Evolutionary conservation across 2,113 vertebrate species (phyloP), one percentile per base, ranked within the genome.

Genomic region (Gnathonemus echidnorhynchus): DNA sequence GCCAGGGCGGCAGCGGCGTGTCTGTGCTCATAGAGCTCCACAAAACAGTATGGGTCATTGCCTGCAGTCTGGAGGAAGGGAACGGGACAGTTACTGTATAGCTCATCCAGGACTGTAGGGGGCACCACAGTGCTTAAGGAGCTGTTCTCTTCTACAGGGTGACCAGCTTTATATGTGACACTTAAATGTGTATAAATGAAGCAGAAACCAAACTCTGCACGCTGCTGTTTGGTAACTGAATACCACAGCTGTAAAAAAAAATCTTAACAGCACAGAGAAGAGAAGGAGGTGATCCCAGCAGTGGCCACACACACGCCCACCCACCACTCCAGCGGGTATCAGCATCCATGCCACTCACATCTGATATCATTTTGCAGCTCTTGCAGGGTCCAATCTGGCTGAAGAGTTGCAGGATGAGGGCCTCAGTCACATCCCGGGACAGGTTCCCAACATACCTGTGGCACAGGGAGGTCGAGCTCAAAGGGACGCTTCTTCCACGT

Each of bases 321-420:
- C 62, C 86, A 91, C 50, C 89, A 91, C 89, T 88, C 3, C 42
- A 91, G 27, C n/a, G 49, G 58, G 27, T 15, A 35, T 50, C 70
- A 83, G 19, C 53, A 39, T 62, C 27, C 9, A 80, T 77, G 35
- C 17, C 35, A 89, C 98, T 98, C 96, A 99, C 98, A 95, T 99
- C 98, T 92, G 98, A 97, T 88, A 99, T 99, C 98, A 99, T 99
- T 95, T 99, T 99, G 96, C 98, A 99, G 95, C 98, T 99, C 95
- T 99, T 99, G 96, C 98, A 99, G 1, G 98, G 98, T 90, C 98
- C 98, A 49, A 99, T 99, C 95, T 99, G 98, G 94, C 97, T 97
- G 95, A 99, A 99, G 10, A 99, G 97, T 94, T 99, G 98, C 70
- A 99, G 96, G 93, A 99, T 99, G 6, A 99, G 97, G 87, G 98